These are phyloP conservation scores for Dasyurus viverrinus DNA, from an alignment of 2,113 vertebrate species.

Conservation along the genomic window DNA sequence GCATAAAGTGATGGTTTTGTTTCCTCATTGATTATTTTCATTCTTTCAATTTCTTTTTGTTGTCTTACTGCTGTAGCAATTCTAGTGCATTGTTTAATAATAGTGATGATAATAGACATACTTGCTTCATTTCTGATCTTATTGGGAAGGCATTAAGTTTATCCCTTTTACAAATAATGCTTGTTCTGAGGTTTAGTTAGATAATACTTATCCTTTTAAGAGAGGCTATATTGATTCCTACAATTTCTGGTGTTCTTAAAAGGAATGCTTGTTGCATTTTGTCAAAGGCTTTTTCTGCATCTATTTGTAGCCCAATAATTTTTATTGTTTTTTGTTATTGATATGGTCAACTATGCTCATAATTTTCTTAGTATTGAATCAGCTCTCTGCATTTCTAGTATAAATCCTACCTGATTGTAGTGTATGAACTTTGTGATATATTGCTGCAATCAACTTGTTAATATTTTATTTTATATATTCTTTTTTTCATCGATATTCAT, in stretches of 20 bases:
- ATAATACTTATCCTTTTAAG: neutral
- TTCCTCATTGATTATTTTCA: neutral
- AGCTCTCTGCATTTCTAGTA: neutral
- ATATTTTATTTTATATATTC: neutral
- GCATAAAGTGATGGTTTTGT: neutral
- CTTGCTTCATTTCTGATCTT: neutral
- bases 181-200: neutral
- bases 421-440: neutral
- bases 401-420: neutral
- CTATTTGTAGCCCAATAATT: neutral
- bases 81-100: neutral
- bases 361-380: neutral
- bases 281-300: neutral
- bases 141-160: neutral
- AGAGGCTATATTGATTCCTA: neutral
- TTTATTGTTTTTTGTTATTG: neutral
- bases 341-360: neutral
- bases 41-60: neutral
- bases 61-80: neutral
- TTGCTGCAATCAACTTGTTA: neutral
- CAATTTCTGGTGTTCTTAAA: neutral
- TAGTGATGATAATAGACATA: neutral
- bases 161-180: neutral
- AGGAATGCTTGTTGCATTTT: neutral
- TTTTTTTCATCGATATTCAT: neutral